Base-by-base conservation (phyloP, 2,113 vertebrate species). In the Peromyscus maniculatus region DNA sequence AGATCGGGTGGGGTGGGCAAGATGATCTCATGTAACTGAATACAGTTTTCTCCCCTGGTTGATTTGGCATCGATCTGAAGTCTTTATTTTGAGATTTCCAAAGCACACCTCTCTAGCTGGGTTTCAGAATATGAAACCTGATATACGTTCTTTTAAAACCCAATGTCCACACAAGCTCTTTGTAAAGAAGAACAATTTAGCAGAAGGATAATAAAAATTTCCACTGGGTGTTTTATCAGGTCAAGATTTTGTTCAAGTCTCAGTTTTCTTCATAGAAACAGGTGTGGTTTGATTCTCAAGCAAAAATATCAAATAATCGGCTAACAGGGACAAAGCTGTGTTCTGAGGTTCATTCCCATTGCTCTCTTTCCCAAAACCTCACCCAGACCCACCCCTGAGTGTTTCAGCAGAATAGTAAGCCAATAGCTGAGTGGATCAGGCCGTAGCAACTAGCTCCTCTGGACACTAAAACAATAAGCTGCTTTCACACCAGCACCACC, bases 1-100 rank as follows among this genome's bases (percentile, higher is more conserved):
- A 55, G 87, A 93, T 67, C 94, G 96, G 96, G 96, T 31, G 91
- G 91, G 86, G 97, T 98, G 87, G 91, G 86, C 77, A 82, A 89
- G 96, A 96, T 97, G 97, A 97, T 93, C 96, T 97, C 94, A 98
- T 93, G 87, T 93, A 93, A 98, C 97, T 87, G 78, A 97, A 96
- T 93, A 97, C 91, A 91, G 92, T 94, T 89, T 87, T 94, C 87
- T 71, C 80, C 91, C 46, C 7, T 79, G 96, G 95, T 94, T 96
- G 94, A 89, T 94, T 96, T 97, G 97, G 97, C 96, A 74, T 93
- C 57, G 22, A 12, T 96, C 95, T 93, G 84, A 95, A 94, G 79
- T 66, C 91, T 94, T 95, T 96, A 95, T 93, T 97, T 95, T 94
- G 95, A 93, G 94, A 83, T 94, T 93, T 96, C 91, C 91, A 93